Conservation (phyloP, 1,140 invertebrate species). For the Euura lappo region DNA sequence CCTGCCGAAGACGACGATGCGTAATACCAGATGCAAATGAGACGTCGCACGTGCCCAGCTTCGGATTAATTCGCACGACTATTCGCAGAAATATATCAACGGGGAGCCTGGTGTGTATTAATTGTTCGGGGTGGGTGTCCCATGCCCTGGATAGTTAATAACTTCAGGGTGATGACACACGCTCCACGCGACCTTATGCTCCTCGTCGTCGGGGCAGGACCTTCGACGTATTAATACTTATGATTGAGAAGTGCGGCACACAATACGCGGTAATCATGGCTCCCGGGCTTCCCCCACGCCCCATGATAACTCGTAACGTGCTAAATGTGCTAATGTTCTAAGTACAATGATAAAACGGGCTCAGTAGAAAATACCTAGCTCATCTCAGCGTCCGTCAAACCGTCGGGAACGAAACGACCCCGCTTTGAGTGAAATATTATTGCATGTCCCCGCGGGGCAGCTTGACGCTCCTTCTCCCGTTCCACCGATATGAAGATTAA, state of each 20-base stretch:
- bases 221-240: not conserved
- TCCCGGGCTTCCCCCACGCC: not conserved
- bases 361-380: not conserved
- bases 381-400: not conserved
- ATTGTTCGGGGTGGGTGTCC: not conserved
- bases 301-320: not conserved
- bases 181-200: not conserved
- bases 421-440: slow-evolving; percentile 7
- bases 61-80: not conserved
- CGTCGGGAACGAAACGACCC: not conserved
- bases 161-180: not conserved
- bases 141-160: not conserved
- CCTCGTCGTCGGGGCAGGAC: not conserved
- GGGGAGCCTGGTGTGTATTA: not conserved
- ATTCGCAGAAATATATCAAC: not conserved
- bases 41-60: not conserved
- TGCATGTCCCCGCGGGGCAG: slow-evolving; percentile 3
- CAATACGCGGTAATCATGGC: slow-evolving; percentile 5
- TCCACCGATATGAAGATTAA: slow-evolving; percentile 52
- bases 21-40: not conserved
- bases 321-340: not conserved
- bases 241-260: not conserved
- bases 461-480: not conserved
- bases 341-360: not conserved
- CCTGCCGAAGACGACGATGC: not conserved